Percentiles rank a stretch among this genome's conserved stretches.
These are phyloP conservation scores for Cheilosia vernalis DNA, from an alignment of 2,888 invertebrate genomes.

Conservation along the genomic window DNA sequence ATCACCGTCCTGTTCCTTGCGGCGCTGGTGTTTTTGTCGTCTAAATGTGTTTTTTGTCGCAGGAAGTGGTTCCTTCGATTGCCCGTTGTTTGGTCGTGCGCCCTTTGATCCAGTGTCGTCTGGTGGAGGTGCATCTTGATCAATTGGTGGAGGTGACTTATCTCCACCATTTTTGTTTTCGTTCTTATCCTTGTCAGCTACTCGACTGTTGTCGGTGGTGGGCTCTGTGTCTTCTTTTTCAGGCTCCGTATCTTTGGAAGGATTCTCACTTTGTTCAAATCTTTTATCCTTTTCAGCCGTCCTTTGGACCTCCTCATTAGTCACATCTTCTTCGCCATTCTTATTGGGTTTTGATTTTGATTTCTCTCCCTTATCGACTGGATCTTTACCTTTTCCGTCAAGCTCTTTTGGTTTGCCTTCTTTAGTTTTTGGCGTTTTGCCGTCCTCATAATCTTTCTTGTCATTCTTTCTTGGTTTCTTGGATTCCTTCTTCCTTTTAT, in stretches of 20 bases:
- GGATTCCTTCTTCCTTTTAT: not conserved
- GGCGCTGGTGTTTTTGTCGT: slow-evolving; percentile 27
- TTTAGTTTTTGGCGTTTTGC: too few relatives aligned
- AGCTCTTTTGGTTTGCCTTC: not conserved
- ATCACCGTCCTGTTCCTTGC: slow-evolving; percentile 47
- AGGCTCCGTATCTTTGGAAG: not conserved
- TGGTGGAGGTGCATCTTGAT: slow-evolving; percentile 5
- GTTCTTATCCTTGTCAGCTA: not conserved
- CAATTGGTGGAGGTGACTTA: not conserved
- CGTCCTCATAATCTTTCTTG: not conserved
- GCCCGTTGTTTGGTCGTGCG: not conserved
- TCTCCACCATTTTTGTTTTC: not conserved
- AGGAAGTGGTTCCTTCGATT: not conserved
- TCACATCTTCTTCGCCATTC: too few relatives aligned
- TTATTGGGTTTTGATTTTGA: too few relatives aligned
- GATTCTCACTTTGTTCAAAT: not conserved
- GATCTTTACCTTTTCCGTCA: too few relatives aligned
- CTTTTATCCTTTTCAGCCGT: not conserved
- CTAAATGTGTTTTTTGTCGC: not conserved
- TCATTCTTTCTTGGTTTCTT: slow-evolving; percentile 1
- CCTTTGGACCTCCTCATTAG: too few relatives aligned
- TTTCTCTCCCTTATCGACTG: too few relatives aligned
- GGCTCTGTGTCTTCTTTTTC: not conserved
- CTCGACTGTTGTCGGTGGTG: not conserved
- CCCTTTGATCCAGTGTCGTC: slow-evolving; percentile 4